A percentile compares a stretch with the other conserved stretches of the same genome.
Conservation (phyloP, 1,140 invertebrate species). For the Akabosia matsudoensis region DNA sequence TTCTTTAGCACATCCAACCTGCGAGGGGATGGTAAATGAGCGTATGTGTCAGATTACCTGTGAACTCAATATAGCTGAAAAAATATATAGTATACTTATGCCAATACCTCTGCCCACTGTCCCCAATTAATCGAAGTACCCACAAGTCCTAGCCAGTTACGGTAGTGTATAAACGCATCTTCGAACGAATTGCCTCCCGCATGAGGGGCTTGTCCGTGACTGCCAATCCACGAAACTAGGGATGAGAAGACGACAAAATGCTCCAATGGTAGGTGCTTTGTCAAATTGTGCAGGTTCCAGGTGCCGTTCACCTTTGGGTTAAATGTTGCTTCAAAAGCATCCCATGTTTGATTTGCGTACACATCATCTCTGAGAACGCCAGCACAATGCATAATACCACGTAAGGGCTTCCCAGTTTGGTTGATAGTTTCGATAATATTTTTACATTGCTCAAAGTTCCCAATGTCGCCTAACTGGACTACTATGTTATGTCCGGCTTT, state of each 20-base stretch:
- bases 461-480: neutral
- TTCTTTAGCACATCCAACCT: neutral
- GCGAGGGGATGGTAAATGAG: no score
- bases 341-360: slow-evolving; percentile 1
- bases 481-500: neutral
- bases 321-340: neutral
- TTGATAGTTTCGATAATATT: neutral
- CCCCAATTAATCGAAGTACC: neutral
- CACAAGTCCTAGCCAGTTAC: neutral
- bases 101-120: slow-evolving; percentile 8
- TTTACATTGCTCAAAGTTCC: neutral
- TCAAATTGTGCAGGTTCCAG: slow-evolving; percentile 27
- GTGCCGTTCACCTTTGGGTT: slow-evolving; percentile 24
- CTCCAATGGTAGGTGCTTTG: neutral
- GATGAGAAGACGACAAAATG: slow-evolving; percentile 9
- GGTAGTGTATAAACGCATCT: neutral
- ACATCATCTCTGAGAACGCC: neutral
- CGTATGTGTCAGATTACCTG: no score
- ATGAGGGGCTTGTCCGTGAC: neutral
- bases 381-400: slow-evolving; percentile 18
- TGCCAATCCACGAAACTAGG: neutral
- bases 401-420: neutral
- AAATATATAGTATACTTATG: no score
- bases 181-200: neutral
- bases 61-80: no score